phyloP scores from a whole-genome alignment of 1,140 invertebrate genomes.

The Berghia stephanieae region DNA sequence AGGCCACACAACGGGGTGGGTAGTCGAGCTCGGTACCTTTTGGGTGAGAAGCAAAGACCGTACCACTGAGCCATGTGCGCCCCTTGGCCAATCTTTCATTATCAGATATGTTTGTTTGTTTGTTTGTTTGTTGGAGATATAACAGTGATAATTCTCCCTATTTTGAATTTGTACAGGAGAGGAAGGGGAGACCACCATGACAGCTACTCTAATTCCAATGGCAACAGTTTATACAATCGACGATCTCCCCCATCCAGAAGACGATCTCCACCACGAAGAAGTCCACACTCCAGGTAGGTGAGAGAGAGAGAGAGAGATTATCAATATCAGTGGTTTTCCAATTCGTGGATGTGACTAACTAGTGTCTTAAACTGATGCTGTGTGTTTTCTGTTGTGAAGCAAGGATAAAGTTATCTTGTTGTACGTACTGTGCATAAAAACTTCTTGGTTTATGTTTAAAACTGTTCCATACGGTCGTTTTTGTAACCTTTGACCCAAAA shows the following conservation, averaged over 20 bases:
- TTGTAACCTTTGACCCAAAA: too few species aligned
- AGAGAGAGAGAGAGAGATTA: too few species aligned
- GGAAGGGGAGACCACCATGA: neutral
- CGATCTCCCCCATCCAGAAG: conserved; percentile 22
- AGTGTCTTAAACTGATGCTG: too few species aligned
- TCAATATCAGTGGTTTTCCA: neutral
- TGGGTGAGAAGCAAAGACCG: too few species aligned
- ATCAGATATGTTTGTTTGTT: neutral
- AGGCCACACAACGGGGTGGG: too few species aligned
- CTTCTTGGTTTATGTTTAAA: neutral
- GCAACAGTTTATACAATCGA: conserved; percentile 15
- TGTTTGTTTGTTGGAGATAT: neutral
- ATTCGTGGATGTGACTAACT: too few species aligned
- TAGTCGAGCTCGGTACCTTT: too few species aligned
- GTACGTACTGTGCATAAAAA: too few species aligned
- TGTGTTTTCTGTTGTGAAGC: too few species aligned
- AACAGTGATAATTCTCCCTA: neutral
- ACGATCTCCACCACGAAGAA: conserved; percentile 25
- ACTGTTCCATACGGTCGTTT: neutral
- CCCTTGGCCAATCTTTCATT: neutral
- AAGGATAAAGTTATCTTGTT: too few species aligned
- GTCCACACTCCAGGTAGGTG: neutral
- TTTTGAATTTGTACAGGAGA: neutral
- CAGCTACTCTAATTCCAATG: neutral
- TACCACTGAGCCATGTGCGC: neutral